Conservation (phyloP, 2,113 vertebrate species). For the Psophia crepitans region DNA sequence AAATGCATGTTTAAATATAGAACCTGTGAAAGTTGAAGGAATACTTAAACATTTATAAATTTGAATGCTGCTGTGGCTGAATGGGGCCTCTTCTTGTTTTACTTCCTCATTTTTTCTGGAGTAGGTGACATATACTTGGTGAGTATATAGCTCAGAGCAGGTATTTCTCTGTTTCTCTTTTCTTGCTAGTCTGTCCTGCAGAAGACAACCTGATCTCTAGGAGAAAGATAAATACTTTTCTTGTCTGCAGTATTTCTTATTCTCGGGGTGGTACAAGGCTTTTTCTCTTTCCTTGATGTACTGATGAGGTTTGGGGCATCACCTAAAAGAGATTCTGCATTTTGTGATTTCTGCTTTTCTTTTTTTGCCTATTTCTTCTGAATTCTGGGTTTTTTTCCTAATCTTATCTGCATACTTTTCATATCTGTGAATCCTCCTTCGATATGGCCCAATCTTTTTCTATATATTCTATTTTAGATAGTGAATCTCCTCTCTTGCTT, state of each 20-base stretch:
- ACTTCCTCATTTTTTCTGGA: background rate
- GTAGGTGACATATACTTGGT: background rate
- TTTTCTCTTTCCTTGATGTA: background rate
- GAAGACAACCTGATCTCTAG: background rate
- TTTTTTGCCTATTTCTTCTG: background rate
- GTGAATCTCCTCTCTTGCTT: background rate
- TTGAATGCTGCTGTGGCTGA: background rate
- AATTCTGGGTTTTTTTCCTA: background rate
- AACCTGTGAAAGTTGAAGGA: background rate
- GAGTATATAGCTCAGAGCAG: background rate
- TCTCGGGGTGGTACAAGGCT: background rate
- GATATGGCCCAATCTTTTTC: background rate
- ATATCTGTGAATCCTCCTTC: background rate
- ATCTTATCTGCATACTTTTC: background rate
- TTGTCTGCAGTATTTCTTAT: background rate
- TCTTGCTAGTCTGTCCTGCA: background rate
- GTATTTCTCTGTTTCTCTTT: background rate
- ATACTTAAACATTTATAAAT: conserved; percentile 5
- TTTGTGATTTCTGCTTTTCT: background rate
- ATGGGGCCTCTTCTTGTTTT: background rate
- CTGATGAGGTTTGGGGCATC: background rate
- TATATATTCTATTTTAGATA: background rate
- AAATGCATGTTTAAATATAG: conserved; percentile 6
- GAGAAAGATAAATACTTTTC: background rate
- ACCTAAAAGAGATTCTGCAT: background rate